These are phyloP conservation scores for Dreissena rostriformis DNA, from an alignment of 1,140 invertebrate species.

Conservation along the genomic window DNA sequence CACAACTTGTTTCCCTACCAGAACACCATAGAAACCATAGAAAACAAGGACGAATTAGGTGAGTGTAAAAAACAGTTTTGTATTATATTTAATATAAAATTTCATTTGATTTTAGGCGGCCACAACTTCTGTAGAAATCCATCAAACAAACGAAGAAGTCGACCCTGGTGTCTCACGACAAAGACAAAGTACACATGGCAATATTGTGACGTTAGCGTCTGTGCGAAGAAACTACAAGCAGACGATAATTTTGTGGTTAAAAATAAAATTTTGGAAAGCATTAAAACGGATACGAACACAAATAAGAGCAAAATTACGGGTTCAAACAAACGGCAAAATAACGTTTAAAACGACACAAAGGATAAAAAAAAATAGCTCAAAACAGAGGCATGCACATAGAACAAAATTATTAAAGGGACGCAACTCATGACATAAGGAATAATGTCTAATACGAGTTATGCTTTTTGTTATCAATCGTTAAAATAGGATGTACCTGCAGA, in stretches of 20 bases:
- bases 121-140: conserved; percentile 75
- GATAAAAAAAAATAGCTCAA: too few species aligned
- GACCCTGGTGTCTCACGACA: conserved; percentile 72
- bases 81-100: background rate
- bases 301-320: background rate
- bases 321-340: background rate
- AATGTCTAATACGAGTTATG: too few species aligned
- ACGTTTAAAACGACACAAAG: background rate
- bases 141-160: conserved; percentile 39
- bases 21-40: background rate
- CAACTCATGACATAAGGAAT: too few species aligned
- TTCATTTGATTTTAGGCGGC: conserved; percentile 57
- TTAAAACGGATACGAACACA: background rate
- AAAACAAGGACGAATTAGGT: conserved; percentile 39
- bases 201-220: conserved; percentile 68
- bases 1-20: conserved; percentile 63
- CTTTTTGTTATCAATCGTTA: too few species aligned
- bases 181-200: conserved; percentile 66
- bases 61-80: background rate
- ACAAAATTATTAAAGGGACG: too few species aligned
- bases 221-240: conserved; percentile 22
- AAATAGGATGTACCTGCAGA: too few species aligned
- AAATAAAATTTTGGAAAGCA: background rate
- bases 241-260: background rate
- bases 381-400: too few species aligned